Conservation (phyloP, 1,140 invertebrate genomes). For the Lysiphlebus fabarum region DNA sequence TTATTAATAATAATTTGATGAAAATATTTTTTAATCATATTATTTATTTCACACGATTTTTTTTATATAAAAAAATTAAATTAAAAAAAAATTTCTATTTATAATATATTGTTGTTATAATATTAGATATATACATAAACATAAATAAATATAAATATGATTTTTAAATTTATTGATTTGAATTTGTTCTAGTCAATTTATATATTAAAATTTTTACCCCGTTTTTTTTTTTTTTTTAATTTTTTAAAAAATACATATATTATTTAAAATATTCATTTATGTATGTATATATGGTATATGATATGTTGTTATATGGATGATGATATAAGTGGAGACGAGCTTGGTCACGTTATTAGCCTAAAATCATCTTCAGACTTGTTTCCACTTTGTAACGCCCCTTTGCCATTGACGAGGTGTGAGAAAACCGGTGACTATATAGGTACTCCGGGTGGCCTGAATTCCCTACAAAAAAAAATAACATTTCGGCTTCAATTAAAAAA, state of each 20-base stretch:
- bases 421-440: constrained; percentile 12
- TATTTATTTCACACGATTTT: too few relatives aligned
- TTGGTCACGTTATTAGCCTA: constrained; percentile 20
- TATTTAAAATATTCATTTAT: too few relatives aligned
- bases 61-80: not conserved
- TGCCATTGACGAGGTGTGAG: constrained; percentile 14
- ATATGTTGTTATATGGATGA: not conserved
- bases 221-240: too few relatives aligned
- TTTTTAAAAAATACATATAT: too few relatives aligned
- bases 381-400: constrained; percentile 2
- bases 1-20: not conserved
- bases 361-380: constrained; percentile 20
- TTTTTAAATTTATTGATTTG: too few relatives aligned
- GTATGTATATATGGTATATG: not conserved
- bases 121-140: constrained; percentile 5
- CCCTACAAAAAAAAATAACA: not conserved
- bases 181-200: too few relatives aligned
- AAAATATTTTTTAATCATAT: not conserved
- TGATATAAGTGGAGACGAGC: constrained; percentile 6
- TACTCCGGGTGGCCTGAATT: constrained; percentile 13
- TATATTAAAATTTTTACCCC: too few relatives aligned
- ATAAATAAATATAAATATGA: not conserved
- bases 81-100: not conserved
- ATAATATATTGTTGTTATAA: not conserved
- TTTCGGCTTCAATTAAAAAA: not conserved